Conservation (phyloP, 1,140 invertebrate genomes). For the Temnothorax nylanderi region DNA sequence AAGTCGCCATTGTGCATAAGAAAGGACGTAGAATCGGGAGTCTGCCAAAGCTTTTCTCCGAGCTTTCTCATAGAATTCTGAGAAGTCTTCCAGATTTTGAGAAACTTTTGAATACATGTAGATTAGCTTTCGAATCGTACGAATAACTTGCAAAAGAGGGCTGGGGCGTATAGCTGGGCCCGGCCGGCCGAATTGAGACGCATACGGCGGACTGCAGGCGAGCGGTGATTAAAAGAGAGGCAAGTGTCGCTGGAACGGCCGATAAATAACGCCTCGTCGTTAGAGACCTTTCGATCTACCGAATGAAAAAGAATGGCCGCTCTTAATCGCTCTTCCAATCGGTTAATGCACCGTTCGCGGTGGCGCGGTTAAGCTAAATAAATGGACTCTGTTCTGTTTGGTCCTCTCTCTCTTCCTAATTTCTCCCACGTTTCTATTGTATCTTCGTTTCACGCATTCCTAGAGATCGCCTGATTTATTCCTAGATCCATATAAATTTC, state of each 20-base stretch:
- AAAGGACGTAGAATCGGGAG: not conserved
- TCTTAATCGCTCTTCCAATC: slow-evolving; percentile 75
- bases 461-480: slow-evolving; percentile 39
- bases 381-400: slow-evolving; percentile 58
- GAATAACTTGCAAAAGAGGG: slow-evolving; percentile 10
- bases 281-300: slow-evolving; percentile 71
- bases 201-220: not conserved
- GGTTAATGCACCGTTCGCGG: slow-evolving; percentile 73
- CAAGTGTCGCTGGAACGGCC: slow-evolving; percentile 63
- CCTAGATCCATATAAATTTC: not conserved
- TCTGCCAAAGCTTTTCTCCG: not conserved
- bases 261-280: slow-evolving; percentile 70
- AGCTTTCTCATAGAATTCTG: not conserved
- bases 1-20: not conserved
- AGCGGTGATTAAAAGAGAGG: slow-evolving; percentile 63
- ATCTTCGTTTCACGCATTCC: slow-evolving; percentile 44
- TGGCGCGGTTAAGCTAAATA: slow-evolving; percentile 70
- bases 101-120: not conserved
- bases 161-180: not conserved
- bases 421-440: slow-evolving; percentile 40
- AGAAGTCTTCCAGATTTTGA: slow-evolving; percentile 3
- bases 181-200: slow-evolving; percentile 18
- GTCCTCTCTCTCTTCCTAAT: slow-evolving; percentile 61
- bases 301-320: slow-evolving; percentile 71
- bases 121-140: not conserved